phyloP scores from a whole-genome alignment of 2,888 invertebrate species.

The Hyppa rectilinea region DNA sequence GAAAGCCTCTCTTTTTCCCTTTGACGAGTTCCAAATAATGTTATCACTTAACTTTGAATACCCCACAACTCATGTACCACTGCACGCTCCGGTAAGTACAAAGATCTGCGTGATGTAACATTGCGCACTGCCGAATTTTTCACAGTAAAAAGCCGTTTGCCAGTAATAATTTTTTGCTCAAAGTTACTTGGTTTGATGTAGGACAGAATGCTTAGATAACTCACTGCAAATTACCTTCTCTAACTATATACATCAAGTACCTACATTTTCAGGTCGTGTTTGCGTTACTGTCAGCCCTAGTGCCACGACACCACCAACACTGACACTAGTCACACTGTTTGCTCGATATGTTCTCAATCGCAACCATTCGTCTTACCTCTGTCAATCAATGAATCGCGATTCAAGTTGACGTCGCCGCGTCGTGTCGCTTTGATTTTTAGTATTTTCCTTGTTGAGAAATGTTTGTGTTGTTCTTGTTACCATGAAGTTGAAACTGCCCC shows the following conservation, averaged over 20 bases:
- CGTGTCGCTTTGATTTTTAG: slow-evolving; percentile 38
- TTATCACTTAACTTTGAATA: neutral
- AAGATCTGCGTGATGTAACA: too few species aligned
- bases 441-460: slow-evolving; percentile 23
- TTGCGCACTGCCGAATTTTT: neutral
- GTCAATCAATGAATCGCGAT: slow-evolving; percentile 64
- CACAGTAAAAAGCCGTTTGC: too few species aligned
- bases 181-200: neutral
- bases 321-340: slow-evolving; percentile 38
- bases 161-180: neutral
- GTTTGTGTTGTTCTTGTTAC: slow-evolving; percentile 7
- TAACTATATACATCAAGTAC: neutral
- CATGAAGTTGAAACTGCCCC: neutral
- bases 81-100: neutral
- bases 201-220: neutral
- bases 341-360: slow-evolving; percentile 42
- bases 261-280: neutral
- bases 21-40: neutral
- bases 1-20: neutral
- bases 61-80: too few species aligned
- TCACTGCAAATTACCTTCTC: too few species aligned
- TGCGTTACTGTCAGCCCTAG: slow-evolving; percentile 31
- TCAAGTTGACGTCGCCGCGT: slow-evolving; percentile 55
- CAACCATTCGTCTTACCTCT: slow-evolving; percentile 65
- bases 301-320: slow-evolving; percentile 21